phyloP scores from a whole-genome alignment of 2,888 invertebrate genomes.

The Phalera bucephala region DNA sequence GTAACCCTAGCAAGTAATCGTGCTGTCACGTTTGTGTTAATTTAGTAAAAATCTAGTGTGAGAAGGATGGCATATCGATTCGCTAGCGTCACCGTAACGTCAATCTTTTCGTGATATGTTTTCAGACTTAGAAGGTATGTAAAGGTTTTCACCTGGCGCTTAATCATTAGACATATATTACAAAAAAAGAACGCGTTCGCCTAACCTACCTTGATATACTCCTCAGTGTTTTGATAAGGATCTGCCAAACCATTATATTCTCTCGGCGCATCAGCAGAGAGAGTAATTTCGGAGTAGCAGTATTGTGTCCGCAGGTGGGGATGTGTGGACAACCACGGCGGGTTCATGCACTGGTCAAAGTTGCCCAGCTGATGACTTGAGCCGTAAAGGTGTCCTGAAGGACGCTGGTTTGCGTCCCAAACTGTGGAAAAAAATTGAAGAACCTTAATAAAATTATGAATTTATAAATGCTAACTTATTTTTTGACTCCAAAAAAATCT shows the following conservation, averaged over 20 bases:
- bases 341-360: slow-evolving; percentile 32
- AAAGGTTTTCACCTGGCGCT: no score
- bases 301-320: slow-evolving; percentile 24
- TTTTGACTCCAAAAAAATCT: no score
- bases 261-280: slow-evolving; percentile 8
- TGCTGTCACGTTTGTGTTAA: no score
- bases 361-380: slow-evolving; percentile 15
- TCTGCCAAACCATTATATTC: slow-evolving; percentile 7
- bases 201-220: slow-evolving; percentile 27
- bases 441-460: neutral
- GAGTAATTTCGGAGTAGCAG: slow-evolving; percentile 21
- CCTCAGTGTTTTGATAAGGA: slow-evolving; percentile 13
- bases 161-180: no score
- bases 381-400: slow-evolving; percentile 25
- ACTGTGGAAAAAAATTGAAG: slow-evolving; percentile 10
- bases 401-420: slow-evolving; percentile 35
- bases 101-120: no score
- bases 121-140: no score
- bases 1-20: no score
- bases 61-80: no score
- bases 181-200: no score
- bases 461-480: no score
- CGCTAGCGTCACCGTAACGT: no score
- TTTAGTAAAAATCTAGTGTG: no score
- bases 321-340: slow-evolving; percentile 24